Percentiles rank a stretch among this genome's conserved stretches.
These are phyloP conservation scores for Menidia menidia DNA, from an alignment of 2,797 vertebrate species.

Conservation along the genomic window DNA sequence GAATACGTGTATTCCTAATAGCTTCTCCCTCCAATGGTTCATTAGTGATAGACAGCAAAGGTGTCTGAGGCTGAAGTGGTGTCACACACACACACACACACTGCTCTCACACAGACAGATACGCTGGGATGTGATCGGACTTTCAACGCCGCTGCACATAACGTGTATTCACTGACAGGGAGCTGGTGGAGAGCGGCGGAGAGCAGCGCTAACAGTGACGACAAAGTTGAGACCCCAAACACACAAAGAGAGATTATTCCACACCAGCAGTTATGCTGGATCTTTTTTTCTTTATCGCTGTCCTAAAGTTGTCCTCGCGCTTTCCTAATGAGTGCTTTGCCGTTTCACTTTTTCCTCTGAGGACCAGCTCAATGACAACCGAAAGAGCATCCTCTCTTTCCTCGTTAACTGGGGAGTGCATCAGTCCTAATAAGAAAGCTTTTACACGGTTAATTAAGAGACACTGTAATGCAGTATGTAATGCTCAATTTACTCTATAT, in stretches of 20 bases:
- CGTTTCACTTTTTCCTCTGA: constrained; percentile 53
- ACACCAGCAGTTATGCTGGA: constrained; percentile 40
- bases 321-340: constrained; percentile 39
- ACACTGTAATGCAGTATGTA: constrained; percentile 79
- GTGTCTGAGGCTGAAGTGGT: constrained; percentile 65
- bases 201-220: constrained; percentile 42
- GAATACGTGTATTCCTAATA: constrained; percentile 33
- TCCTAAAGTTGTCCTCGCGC: constrained; percentile 47
- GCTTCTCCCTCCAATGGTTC: constrained; percentile 46
- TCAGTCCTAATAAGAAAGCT: constrained; percentile 83
- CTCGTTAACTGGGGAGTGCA: constrained; percentile 66
- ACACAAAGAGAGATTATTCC: constrained; percentile 51
- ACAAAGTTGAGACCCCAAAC: constrained; percentile 55
- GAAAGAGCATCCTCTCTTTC: constrained; percentile 63
- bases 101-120: constrained; percentile 56
- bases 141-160: constrained; percentile 79
- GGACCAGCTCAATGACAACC: constrained; percentile 65
- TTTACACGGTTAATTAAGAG: constrained; percentile 84
- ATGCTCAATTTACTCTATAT: constrained; percentile 80
- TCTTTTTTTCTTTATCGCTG: constrained; percentile 42
- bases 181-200: constrained; percentile 47
- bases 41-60: constrained; percentile 49
- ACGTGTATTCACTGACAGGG: constrained; percentile 78
- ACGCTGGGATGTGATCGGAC: constrained; percentile 80
- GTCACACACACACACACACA: constrained; percentile 39